These are phyloP conservation scores for Rhinatrema bivittatum DNA, from an alignment of 2,797 vertebrate species.

Conservation along the genomic window DNA sequence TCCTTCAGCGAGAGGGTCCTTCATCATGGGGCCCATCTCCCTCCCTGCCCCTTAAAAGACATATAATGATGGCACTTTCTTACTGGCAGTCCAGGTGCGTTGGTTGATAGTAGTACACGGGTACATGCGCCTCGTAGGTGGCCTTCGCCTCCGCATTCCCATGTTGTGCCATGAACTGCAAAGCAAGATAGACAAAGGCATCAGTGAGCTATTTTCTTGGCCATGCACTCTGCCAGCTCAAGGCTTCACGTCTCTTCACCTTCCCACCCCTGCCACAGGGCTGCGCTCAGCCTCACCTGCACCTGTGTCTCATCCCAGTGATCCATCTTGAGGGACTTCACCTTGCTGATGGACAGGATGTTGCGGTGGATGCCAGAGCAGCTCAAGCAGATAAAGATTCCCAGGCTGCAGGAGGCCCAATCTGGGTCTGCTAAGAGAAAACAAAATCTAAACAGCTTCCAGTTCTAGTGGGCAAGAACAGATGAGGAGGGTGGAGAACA, in stretches of 20 bases:
- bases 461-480: no score
- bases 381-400: conserved; percentile 49
- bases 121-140: conserved; percentile 71
- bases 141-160: conserved; percentile 68
- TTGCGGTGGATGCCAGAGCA: conserved; percentile 52
- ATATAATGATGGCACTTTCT: conserved; percentile 36
- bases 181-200: no score
- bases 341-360: conserved; percentile 45
- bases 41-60: background rate
- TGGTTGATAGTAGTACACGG: conserved; percentile 80
- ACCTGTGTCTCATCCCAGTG: conserved; percentile 47
- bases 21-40: background rate
- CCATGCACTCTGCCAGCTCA: background rate
- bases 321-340: conserved; percentile 51
- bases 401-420: conserved; percentile 52
- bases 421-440: conserved; percentile 38
- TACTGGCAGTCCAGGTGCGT: conserved; percentile 78
- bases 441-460: no score
- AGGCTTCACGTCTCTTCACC: background rate
- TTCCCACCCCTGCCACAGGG: background rate
- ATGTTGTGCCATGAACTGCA: conserved; percentile 71
- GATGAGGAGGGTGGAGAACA: no score
- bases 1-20: no score
- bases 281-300: conserved; percentile 56
- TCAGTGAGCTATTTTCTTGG: no score